Conservation (phyloP, 2,797 vertebrate species). For the Urosaurus nigricauda region DNA sequence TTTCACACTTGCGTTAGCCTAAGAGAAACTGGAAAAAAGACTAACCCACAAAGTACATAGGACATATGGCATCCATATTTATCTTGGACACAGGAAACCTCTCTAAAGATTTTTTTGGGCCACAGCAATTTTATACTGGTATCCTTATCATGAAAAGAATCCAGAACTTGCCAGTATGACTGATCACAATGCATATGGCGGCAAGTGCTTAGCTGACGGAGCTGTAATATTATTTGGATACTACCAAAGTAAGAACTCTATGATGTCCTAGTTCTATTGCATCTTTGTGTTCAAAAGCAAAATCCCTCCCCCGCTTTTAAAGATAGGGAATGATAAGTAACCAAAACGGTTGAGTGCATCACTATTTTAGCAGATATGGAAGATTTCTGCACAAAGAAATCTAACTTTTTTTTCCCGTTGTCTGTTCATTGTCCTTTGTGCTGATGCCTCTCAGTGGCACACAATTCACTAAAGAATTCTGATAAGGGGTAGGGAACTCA, state of each 20-base stretch:
- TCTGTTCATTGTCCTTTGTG: neutral
- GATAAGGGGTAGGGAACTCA: neutral
- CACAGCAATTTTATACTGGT: slow-evolving; percentile 30
- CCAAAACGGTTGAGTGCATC: neutral
- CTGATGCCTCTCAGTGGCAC: neutral
- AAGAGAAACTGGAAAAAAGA: slow-evolving; percentile 3
- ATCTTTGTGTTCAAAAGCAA: slow-evolving; percentile 28
- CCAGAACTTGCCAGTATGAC: slow-evolving; percentile 16
- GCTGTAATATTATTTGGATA: neutral
- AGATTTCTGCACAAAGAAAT: neutral
- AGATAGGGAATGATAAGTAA: neutral
- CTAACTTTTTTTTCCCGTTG: no score
- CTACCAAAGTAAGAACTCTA: neutral
- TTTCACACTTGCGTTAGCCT: neutral
- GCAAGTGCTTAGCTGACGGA: slow-evolving; percentile 8
- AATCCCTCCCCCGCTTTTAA: neutral
- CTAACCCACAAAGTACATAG: neutral
- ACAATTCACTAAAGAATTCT: neutral
- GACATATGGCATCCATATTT: slow-evolving; percentile 32
- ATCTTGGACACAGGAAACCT: neutral
- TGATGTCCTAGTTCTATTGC: slow-evolving; percentile 48
- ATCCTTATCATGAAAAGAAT: slow-evolving; percentile 8
- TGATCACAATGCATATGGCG: slow-evolving; percentile 13
- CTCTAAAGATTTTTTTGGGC: neutral
- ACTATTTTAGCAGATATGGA: slow-evolving; percentile 28